Evolutionary conservation across 2,888 invertebrate species (phyloP).

Genomic region (Phaedon cochleariae): DNA sequence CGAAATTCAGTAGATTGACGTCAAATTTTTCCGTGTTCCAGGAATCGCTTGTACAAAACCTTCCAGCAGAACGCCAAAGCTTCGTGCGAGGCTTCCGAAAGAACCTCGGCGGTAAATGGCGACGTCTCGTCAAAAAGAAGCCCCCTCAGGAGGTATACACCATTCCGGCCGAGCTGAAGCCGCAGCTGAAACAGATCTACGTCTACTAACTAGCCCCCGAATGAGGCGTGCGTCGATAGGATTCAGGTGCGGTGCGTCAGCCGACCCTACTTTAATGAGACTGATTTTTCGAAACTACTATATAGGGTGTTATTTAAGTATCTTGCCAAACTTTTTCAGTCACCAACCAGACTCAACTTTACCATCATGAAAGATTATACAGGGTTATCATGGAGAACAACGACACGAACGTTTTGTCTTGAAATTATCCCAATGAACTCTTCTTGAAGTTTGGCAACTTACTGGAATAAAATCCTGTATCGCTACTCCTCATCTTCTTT

Average conservation of each 20-base stretch:
- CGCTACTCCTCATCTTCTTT: too few relatives aligned
- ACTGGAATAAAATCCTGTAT: too few relatives aligned
- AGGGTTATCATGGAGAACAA: too few relatives aligned
- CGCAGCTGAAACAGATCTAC: constrained; percentile 88
- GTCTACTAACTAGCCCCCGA: constrained; percentile 69
- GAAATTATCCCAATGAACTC: too few relatives aligned
- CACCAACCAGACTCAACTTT: too few relatives aligned
- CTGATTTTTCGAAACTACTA: constrained; percentile 50
- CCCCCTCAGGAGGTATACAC: constrained; percentile 82
- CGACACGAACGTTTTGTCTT: too few relatives aligned
- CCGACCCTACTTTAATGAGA: constrained; percentile 57
- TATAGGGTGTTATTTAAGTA: not conserved
- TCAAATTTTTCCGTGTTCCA: constrained; percentile 64
- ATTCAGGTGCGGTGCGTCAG: constrained; percentile 30
- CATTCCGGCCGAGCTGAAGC: constrained; percentile 87
- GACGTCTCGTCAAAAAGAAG: constrained; percentile 85
- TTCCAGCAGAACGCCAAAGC: constrained; percentile 73
- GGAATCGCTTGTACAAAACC: constrained; percentile 81
- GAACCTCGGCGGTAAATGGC: constrained; percentile 86
- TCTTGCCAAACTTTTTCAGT: too few relatives aligned
- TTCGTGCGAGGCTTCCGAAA: constrained; percentile 84
- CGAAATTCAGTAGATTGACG: too few relatives aligned
- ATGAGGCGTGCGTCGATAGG: too few relatives aligned
- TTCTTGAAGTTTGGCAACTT: too few relatives aligned
- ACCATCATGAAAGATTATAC: too few relatives aligned